phyloP scores from a whole-genome alignment of 1,140 invertebrate species.

The Temnothorax longispinosus region DNA sequence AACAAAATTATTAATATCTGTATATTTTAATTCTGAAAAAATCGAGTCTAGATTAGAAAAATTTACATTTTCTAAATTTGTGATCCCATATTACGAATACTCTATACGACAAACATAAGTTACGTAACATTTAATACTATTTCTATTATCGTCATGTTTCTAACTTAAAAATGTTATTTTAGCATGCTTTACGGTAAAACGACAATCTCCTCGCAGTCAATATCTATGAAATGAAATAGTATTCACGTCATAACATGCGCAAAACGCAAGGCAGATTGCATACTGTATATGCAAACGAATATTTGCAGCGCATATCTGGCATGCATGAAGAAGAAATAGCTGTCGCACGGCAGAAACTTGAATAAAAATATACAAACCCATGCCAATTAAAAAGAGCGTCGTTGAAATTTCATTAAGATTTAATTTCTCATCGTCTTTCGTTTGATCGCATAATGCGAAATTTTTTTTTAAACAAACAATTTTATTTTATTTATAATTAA shows the following conservation, averaged over 20 bases:
- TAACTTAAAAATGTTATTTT: slow-evolving; percentile 21
- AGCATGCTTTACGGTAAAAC: slow-evolving; percentile 9
- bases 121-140: background rate
- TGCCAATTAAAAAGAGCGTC: slow-evolving; percentile 11
- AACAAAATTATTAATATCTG: background rate
- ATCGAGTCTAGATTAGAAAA: background rate
- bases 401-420: too few relatives aligned
- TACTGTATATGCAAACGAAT: slow-evolving; percentile 47
- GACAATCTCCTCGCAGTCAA: slow-evolving; percentile 58
- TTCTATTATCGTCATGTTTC: background rate
- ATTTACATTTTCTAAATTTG: background rate
- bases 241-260: slow-evolving; percentile 42
- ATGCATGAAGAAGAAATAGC: slow-evolving; percentile 41
- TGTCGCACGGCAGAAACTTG: background rate
- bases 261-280: slow-evolving; percentile 62
- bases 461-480: background rate
- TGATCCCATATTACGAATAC: background rate
- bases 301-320: slow-evolving; percentile 54
- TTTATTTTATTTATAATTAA: background rate
- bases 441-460: background rate
- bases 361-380: slow-evolving; percentile 28
- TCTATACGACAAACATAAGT: background rate
- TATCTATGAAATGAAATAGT: slow-evolving; percentile 61
- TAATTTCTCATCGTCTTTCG: background rate
- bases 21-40: background rate